Base-by-base conservation (phyloP, 2,888 invertebrate species). In the Holacanthella duospinosa region DNA sequence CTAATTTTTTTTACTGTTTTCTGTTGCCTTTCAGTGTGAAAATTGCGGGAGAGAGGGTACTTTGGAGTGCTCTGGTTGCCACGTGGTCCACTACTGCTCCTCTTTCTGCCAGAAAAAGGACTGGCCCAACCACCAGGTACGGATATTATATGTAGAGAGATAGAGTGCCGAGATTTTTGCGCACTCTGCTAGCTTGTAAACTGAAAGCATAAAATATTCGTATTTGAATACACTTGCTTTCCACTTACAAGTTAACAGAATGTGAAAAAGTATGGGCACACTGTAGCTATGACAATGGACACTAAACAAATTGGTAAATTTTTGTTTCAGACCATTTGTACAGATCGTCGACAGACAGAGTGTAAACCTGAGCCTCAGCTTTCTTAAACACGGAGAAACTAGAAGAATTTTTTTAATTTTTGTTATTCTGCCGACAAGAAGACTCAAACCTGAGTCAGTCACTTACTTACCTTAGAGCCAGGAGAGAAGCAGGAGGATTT, bases 81-180 rank as follows among this genome's bases (percentile, higher is more conserved):
- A 90, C 59, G 83, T 88, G 66, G 90, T 90, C 19, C 89, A 89
- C 12, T 92, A 92, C 77, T 92, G 92, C 77, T 90, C 91, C 6
- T 88, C 87, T 2, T 91, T 89, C 78, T 92, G 92, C 77, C 91
- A 92, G 78, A 84, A 89, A 69, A 91, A 90, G 77, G 91, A 92
- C 79, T 92, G 91, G 91, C 85, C 84, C 21, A 83, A 86, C 44
- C 91, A 88, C 78, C 90, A 90, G 77, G 87, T 55, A 29, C n/a
- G n/a, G n/a, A n/a, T n/a, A n/a, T n/a, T n/a, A n/a, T n/a, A n/a
- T n/a, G n/a, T n/a, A n/a, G n/a, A n/a, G n/a, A n/a, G n/a, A n/a
- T n/a, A n/a, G n/a, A n/a, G n/a, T n/a, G n/a, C n/a, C n/a, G n/a
- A n/a, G n/a, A n/a, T n/a, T n/a, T n/a, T n/a, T n/a, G n/a, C n/a